phyloP scores from a whole-genome alignment of 2,797 vertebrate genomes.

The Antrozous pallidus region DNA sequence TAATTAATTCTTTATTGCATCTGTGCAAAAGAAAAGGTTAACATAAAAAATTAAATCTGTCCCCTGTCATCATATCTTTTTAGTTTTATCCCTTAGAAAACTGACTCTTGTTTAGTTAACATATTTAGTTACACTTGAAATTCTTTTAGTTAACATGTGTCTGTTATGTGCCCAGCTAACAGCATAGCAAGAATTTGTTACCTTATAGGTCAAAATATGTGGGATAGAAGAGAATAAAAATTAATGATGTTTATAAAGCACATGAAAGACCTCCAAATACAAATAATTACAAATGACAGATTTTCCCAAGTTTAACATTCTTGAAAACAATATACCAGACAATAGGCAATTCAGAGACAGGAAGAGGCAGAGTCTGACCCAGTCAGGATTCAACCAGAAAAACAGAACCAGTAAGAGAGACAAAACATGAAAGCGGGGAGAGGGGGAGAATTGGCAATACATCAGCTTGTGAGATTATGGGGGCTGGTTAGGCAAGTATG shows the following conservation, averaged over 20 bases:
- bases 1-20: slow-evolving; percentile 38
- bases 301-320: neutral
- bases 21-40: neutral
- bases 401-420: neutral
- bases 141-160: neutral
- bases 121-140: neutral
- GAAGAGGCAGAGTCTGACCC: neutral
- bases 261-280: neutral
- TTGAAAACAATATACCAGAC: neutral
- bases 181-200: neutral
- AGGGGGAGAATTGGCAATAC: accelerated
- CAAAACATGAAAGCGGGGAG: no score
- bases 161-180: neutral
- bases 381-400: neutral
- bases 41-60: neutral
- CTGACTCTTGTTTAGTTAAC: neutral
- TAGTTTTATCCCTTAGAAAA: neutral
- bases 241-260: neutral
- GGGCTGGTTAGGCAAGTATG: neutral
- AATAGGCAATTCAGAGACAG: neutral
- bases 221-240: neutral
- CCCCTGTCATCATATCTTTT: slow-evolving; percentile 1
- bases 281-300: neutral
- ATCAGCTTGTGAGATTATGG: neutral
- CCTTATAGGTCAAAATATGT: neutral